Conservation (phyloP, 2,797 vertebrate genomes). For the Syngnathus acus region DNA sequence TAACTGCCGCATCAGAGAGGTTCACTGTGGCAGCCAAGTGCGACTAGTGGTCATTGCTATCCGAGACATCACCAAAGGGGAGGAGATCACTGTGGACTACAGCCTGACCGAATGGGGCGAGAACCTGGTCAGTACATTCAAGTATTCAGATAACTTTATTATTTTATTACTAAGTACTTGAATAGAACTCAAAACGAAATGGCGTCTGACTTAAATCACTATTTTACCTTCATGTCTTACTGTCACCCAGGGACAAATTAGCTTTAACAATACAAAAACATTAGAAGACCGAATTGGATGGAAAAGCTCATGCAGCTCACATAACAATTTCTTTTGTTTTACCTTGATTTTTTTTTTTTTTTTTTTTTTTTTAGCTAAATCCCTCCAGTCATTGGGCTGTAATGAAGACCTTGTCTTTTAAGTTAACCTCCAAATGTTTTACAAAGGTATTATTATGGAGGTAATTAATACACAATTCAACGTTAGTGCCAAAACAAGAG, state of each 20-base stretch:
- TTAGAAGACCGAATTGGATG: not conserved
- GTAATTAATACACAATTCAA: too few relatives aligned
- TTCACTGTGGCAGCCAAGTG: conserved; percentile 76
- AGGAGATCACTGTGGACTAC: conserved; percentile 79
- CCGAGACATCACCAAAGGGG: conserved; percentile 73
- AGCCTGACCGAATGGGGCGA: conserved; percentile 77
- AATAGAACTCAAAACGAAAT: not conserved
- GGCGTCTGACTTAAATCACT: not conserved
- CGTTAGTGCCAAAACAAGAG: not conserved
- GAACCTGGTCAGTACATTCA: conserved; percentile 62
- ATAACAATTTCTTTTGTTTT: too few relatives aligned
- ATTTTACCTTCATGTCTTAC: not conserved
- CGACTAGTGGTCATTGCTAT: conserved; percentile 75
- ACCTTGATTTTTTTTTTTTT: too few relatives aligned
- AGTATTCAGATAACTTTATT: not conserved
- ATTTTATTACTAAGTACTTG: too few relatives aligned
- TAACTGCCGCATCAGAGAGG: conserved; percentile 76
- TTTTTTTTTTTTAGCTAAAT: not conserved
- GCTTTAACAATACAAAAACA: not conserved
- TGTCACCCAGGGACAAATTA: not conserved
- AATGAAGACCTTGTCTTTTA: not conserved
- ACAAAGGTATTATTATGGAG: too few relatives aligned
- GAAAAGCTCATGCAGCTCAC: not conserved
- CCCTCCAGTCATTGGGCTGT: not conserved
- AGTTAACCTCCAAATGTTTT: not conserved